Percentiles rank a stretch among this genome's conserved stretches.
These are phyloP conservation scores for Pararge aegeria DNA, from an alignment of 1,140 invertebrate genomes.

Conservation along the genomic window DNA sequence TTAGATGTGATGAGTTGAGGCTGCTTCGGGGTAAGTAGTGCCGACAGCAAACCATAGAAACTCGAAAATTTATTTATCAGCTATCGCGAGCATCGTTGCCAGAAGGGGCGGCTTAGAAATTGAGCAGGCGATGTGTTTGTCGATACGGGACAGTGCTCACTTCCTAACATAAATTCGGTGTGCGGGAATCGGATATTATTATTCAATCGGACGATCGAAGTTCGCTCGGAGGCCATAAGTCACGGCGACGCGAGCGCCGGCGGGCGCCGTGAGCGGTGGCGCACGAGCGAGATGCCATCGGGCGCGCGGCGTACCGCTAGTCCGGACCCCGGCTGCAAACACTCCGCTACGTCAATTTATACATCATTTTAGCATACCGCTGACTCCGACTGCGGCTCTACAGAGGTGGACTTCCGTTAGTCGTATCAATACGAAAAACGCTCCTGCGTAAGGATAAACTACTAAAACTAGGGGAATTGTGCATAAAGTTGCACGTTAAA, in stretches of 20 bases:
- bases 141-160: conserved; percentile 71
- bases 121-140: conserved; percentile 54
- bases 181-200: conserved; percentile 75
- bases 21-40: conserved; percentile 40
- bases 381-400: conserved; percentile 15
- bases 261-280: conserved; percentile 70
- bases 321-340: conserved; percentile 21
- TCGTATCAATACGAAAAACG: too few relatives aligned
- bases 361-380: conserved; percentile 24
- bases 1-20: conserved; percentile 51
- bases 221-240: conserved; percentile 73
- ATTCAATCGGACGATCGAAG: conserved; percentile 76
- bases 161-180: conserved; percentile 78
- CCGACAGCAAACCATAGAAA: conserved; percentile 45
- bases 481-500: too few relatives aligned
- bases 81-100: conserved; percentile 55
- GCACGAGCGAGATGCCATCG: conserved; percentile 73
- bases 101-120: conserved; percentile 54
- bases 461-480: too few relatives aligned
- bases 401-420: background rate
- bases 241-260: conserved; percentile 72
- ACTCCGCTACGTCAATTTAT: conserved; percentile 31
- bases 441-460: too few relatives aligned
- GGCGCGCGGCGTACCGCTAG: conserved; percentile 42
- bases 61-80: conserved; percentile 67